A percentile compares a stretch with the other conserved stretches of the same genome.
phyloP scores from a whole-genome alignment of 1,140 invertebrate genomes.

The Paralvinella palmiformis region DNA sequence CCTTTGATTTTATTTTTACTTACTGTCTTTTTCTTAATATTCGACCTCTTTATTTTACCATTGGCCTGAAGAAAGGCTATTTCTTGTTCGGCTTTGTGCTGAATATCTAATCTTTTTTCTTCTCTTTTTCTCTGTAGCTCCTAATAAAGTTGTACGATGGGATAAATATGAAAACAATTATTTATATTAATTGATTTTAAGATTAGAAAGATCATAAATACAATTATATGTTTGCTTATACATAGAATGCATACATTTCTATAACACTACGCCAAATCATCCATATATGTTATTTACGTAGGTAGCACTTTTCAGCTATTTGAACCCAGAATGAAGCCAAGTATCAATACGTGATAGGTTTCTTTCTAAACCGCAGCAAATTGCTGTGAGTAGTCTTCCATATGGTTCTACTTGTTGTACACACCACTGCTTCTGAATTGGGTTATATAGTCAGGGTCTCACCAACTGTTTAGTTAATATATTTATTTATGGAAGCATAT shows the following conservation, averaged over 20 bases:
- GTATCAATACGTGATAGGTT: too few relatives aligned
- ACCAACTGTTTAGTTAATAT: too few relatives aligned
- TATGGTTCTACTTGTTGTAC: too few relatives aligned
- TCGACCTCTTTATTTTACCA: slow-evolving; percentile 31
- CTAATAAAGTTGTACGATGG: slow-evolving; percentile 22
- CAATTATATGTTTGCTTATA: neutral
- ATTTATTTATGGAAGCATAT: too few relatives aligned
- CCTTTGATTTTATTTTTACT: neutral
- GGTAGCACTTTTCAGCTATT: too few relatives aligned
- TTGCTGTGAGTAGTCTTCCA: too few relatives aligned
- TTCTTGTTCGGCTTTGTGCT: slow-evolving; percentile 42
- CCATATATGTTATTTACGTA: neutral
- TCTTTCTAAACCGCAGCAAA: too few relatives aligned
- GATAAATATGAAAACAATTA: neutral
- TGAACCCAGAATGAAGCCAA: too few relatives aligned
- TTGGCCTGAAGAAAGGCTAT: slow-evolving; percentile 37
- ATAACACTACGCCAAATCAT: neutral
- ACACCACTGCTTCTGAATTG: too few relatives aligned
- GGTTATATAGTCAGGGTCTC: too few relatives aligned
- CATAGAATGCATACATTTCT: neutral
- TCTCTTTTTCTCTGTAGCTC: slow-evolving; percentile 43
- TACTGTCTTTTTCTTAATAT: slow-evolving; percentile 5
- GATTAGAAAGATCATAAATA: neutral
- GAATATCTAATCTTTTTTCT: slow-evolving; percentile 37
- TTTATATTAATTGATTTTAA: neutral